These are phyloP conservation scores for Pontoporia blainvillei DNA, from an alignment of 2,113 vertebrate species.

Conservation along the genomic window DNA sequence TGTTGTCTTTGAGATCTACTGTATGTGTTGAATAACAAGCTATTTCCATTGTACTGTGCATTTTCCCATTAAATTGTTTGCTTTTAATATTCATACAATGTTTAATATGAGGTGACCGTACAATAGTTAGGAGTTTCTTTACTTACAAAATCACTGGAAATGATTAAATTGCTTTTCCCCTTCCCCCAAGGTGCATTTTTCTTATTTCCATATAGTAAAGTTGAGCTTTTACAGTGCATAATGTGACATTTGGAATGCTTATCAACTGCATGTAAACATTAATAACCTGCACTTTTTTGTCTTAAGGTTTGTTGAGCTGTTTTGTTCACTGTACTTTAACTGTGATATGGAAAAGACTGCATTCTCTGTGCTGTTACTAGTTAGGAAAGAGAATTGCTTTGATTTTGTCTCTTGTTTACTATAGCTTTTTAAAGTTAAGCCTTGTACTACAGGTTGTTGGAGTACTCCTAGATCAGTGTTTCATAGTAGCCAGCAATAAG, in stretches of 20 bases:
- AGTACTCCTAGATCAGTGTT: conserved; percentile 72
- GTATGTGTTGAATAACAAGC: conserved; percentile 83
- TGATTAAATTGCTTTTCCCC: conserved; percentile 82
- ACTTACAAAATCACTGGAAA: conserved; percentile 87
- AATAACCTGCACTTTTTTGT: conserved; percentile 81
- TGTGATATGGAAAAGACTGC: conserved; percentile 83
- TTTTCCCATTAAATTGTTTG: conserved; percentile 81
- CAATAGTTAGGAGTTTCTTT: conserved; percentile 83
- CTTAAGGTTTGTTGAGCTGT: conserved; percentile 80
- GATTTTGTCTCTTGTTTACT: conserved; percentile 83
- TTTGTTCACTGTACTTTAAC: conserved; percentile 81
- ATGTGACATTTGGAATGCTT: conserved; percentile 84
- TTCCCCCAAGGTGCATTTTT: conserved; percentile 82
- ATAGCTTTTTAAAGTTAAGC: conserved; percentile 75
- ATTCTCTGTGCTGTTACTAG: conserved; percentile 83
- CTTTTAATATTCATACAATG: conserved; percentile 82
- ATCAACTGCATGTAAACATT: conserved; percentile 82
- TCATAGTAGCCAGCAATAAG: conserved; percentile 75
- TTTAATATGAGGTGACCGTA: conserved; percentile 78
- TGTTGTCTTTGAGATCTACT: conserved; percentile 81
- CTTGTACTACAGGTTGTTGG: conserved; percentile 78
- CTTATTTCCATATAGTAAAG: conserved; percentile 82
- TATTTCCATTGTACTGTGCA: conserved; percentile 83
- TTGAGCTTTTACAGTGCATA: conserved; percentile 84
- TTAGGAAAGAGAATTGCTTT: conserved; percentile 82